These are phyloP conservation scores for Melieria crassipennis DNA, from an alignment of 2,888 invertebrate genomes.

Conservation along the genomic window DNA sequence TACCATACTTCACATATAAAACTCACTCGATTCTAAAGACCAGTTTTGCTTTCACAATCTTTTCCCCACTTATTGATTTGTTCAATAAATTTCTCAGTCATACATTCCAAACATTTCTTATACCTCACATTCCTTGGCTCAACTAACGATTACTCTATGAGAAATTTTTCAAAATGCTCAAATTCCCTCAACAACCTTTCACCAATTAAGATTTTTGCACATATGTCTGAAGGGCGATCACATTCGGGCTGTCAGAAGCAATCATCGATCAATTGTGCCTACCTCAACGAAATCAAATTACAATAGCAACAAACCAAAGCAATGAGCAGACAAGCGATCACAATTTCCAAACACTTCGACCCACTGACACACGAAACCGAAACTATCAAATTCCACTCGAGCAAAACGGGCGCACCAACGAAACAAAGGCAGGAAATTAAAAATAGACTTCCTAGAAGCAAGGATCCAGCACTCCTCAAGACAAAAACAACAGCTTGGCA, in stretches of 20 bases:
- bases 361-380: constrained; percentile 31
- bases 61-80: too few species aligned
- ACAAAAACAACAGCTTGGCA: background rate
- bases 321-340: constrained; percentile 22
- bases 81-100: too few species aligned
- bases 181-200: constrained; percentile 5
- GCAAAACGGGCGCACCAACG: constrained; percentile 15
- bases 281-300: constrained; percentile 1
- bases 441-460: constrained; percentile 29
- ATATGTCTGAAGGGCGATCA: constrained; percentile 23
- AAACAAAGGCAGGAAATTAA: constrained; percentile 29
- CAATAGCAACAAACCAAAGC: background rate
- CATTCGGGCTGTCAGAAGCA: constrained; percentile 27
- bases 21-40: too few species aligned
- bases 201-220: constrained; percentile 27
- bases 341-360: constrained; percentile 26
- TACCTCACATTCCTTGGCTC: too few species aligned
- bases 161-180: too few species aligned
- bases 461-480: background rate
- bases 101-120: too few species aligned
- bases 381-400: constrained; percentile 31
- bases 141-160: background rate
- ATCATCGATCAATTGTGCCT: constrained; percentile 31
- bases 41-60: too few species aligned
- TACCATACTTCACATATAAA: too few species aligned